A percentile compares a stretch with the other conserved stretches of the same genome.
These are phyloP conservation scores for Dolichoris vasculosae DNA, from an alignment of 1,140 invertebrate genomes.

Conservation along the genomic window DNA sequence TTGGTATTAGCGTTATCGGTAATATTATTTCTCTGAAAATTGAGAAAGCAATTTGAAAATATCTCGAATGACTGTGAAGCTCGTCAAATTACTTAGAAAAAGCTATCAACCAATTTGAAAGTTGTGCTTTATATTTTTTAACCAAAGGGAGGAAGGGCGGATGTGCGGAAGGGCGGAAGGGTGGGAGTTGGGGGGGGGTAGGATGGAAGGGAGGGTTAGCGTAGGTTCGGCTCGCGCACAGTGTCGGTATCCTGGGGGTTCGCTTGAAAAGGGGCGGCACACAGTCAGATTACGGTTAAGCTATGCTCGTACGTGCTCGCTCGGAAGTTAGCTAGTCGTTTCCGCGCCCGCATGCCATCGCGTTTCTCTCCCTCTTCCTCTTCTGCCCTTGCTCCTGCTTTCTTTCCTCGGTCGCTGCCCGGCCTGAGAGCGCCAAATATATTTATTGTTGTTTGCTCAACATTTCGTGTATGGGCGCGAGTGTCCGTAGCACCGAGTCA, in stretches of 20 bases:
- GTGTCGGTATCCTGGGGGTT: constrained; percentile 51
- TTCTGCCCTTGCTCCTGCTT: constrained; percentile 8
- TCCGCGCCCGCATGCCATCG: constrained; percentile 38
- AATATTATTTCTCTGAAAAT: no score
- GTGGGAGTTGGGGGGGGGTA: constrained; percentile 28
- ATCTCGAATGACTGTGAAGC: no score
- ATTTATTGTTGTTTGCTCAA: constrained; percentile 76
- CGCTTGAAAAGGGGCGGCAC: constrained; percentile 68
- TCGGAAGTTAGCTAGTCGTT: constrained; percentile 65
- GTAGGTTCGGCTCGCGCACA: not conserved
- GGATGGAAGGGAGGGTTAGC: not conserved
- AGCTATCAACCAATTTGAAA: not conserved
- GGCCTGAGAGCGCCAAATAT: constrained; percentile 68
- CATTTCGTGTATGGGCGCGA: constrained; percentile 61
- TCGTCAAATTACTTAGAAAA: not conserved
- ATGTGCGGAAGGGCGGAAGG: not conserved
- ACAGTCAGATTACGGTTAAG: constrained; percentile 75
- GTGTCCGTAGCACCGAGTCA: constrained; percentile 41
- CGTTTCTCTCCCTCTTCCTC: constrained; percentile 55
- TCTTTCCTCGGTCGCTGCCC: constrained; percentile 12
- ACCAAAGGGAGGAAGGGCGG: not conserved
- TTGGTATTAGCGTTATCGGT: no score
- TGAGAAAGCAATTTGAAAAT: no score
- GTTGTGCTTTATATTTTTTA: not conserved
- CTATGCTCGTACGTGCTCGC: constrained; percentile 75